Evolutionary conservation across 1,140 invertebrate species (phyloP).

Genomic region (Drosophila sucinea): DNA sequence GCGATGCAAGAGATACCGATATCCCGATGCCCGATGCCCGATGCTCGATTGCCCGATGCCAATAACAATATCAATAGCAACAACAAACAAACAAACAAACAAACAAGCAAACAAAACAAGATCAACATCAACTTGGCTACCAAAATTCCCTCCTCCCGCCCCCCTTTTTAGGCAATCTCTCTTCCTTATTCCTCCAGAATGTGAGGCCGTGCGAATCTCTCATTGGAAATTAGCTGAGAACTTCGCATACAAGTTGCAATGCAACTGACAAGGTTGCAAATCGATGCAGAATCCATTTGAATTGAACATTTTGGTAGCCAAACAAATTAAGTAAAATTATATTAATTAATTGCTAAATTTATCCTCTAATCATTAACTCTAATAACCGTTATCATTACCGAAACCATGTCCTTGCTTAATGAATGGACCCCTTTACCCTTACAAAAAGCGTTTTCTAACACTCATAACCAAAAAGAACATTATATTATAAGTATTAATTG

Average conservation of each 20-base stretch:
- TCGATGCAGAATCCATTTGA: background rate
- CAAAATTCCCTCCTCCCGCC: background rate
- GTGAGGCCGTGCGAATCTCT: conserved; percentile 37
- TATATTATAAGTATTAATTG: too few relatives aligned
- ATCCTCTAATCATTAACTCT: too few relatives aligned
- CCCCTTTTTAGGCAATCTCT: background rate
- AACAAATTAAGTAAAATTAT: too few relatives aligned
- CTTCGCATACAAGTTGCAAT: conserved; percentile 1
- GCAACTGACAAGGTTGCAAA: background rate
- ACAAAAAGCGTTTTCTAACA: too few relatives aligned
- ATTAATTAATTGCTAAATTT: too few relatives aligned
- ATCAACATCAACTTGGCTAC: background rate
- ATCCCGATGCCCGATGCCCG: conserved; percentile 35
- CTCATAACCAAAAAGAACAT: too few relatives aligned
- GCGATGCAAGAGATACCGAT: conserved; percentile 36
- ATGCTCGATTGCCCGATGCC: conserved; percentile 10
- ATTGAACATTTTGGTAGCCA: too few relatives aligned
- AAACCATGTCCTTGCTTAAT: too few relatives aligned
- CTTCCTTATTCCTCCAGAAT: conserved; percentile 1
- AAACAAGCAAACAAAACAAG: conserved; percentile 18
- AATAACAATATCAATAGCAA: conserved; percentile 36
- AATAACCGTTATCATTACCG: too few relatives aligned
- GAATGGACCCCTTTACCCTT: too few relatives aligned
- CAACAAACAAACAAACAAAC: conserved; percentile 22
- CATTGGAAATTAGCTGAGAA: conserved; percentile 19